phyloP scores from a whole-genome alignment of 2,888 invertebrate species.

The Nomada lathburiana region DNA sequence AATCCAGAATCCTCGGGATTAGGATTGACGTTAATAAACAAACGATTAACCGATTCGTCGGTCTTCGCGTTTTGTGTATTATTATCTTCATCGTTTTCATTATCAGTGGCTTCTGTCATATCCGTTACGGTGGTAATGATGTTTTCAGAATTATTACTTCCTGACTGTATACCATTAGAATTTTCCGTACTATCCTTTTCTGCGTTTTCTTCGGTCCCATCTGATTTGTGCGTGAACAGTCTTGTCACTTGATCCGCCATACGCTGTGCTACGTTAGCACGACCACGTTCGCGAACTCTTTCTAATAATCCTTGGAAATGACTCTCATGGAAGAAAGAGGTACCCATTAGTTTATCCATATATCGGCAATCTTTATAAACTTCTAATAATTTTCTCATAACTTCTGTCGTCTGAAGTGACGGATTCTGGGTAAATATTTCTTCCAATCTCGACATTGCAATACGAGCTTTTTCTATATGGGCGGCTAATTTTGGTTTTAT shows the following conservation, averaged over 20 bases:
- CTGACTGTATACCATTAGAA: slow-evolving; percentile 60
- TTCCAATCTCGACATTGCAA: slow-evolving; percentile 90
- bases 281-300: slow-evolving; percentile 90
- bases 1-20: slow-evolving; percentile 83
- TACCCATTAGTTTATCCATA: slow-evolving; percentile 93
- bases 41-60: slow-evolving; percentile 67
- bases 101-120: slow-evolving; percentile 58
- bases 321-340: slow-evolving; percentile 93
- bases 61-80: slow-evolving; percentile 43
- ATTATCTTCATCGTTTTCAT: slow-evolving; percentile 47
- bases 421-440: slow-evolving; percentile 92
- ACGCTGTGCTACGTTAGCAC: slow-evolving; percentile 88
- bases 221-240: slow-evolving; percentile 81
- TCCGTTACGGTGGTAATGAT: slow-evolving; percentile 65
- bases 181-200: slow-evolving; percentile 67
- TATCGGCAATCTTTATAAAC: slow-evolving; percentile 95
- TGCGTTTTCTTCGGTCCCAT: slow-evolving; percentile 71
- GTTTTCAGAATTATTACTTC: slow-evolving; percentile 64
- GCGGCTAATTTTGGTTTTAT: slow-evolving; percentile 88
- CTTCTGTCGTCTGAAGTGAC: slow-evolving; percentile 90
- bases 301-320: slow-evolving; percentile 92
- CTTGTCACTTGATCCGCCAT: slow-evolving; percentile 90
- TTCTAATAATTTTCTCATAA: slow-evolving; percentile 91
- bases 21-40: slow-evolving; percentile 78
- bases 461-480: slow-evolving; percentile 91